Percentiles rank a stretch among this genome's conserved stretches.
These are phyloP conservation scores for Pogoniulus pusillus DNA, from an alignment of 2,797 vertebrate genomes.

Conservation along the genomic window DNA sequence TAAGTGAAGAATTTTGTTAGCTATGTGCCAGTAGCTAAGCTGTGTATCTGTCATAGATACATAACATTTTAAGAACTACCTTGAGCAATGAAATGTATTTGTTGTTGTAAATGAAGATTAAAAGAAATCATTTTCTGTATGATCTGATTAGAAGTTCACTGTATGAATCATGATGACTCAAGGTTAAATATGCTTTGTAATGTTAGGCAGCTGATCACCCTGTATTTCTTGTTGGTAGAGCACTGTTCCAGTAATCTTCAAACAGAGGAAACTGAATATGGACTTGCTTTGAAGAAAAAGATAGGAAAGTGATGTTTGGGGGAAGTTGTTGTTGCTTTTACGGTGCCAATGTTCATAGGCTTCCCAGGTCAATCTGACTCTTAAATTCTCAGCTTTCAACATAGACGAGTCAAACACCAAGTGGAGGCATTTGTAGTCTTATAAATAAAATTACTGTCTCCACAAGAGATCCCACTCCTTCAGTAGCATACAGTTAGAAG, in stretches of 20 bases:
- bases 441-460: not conserved
- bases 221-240: not conserved
- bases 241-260: not conserved
- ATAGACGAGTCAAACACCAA: not conserved
- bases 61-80: not conserved
- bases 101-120: not conserved
- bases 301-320: not conserved
- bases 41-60: not conserved
- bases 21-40: not conserved
- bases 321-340: not conserved
- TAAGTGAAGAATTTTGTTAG: not conserved
- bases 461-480: not conserved
- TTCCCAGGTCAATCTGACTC: not conserved
- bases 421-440: not conserved
- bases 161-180: not conserved
- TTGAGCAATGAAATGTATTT: not conserved
- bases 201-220: not conserved
- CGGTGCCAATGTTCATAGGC: not conserved
- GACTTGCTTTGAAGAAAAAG: not conserved
- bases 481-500: not conserved
- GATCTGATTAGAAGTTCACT: not conserved
- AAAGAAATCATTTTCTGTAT: not conserved
- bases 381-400: not conserved
- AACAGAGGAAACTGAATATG: not conserved
- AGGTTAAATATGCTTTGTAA: not conserved